Evolutionary conservation across 2,113 vertebrate genomes (phyloP), one percentile per base, ranked within the genome.

Genomic region (Dryoscopus gambensis): DNA sequence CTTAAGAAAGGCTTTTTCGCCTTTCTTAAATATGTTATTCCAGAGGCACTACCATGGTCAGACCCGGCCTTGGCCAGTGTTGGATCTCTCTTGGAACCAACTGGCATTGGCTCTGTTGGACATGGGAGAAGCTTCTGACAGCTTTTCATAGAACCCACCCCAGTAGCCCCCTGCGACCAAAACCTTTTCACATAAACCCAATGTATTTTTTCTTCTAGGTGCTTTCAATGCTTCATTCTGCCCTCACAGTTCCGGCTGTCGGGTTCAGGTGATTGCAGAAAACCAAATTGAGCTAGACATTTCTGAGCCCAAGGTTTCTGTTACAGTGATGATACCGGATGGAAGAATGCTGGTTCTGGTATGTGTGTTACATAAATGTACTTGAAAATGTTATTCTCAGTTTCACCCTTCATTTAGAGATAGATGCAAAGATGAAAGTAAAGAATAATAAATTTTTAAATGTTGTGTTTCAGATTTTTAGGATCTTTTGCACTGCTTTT

Each of bases 161-260:
- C 27, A 55, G 30, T 7, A 42, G 11, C 4, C 11, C 30, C 5
- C 62, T 63, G 21, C 49, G 69, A 44, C 37, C 33, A 39, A 69
- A 81, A 46, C 62, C 17, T 50, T 87, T 23, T 55, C 44, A 35
- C 11, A n/a, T 47, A 73, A 63, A 81, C 24, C 8, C 2, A 9
- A 8, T 28, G 16, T 2, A 4, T 28, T 69, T 80, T 65, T 73
- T 50, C 4, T 63, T 91, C 25, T 91, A 99, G 99, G 99, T 76
- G 94, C 95, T 64, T 97, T 99, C 92, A 98, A 46, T 46, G 99
- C 99, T 64, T 98, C 98, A 3, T 99, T 99, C 97, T 99, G 99
- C 92, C 99, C 99, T 18, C 98, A 98, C 24, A 90, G 95, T 40
- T 98, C 98, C 52, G 99, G 99, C 87, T 99, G 99, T 97, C 98